Conservation (phyloP, 2,888 invertebrate genomes). For the Sussaba pulchella region DNA sequence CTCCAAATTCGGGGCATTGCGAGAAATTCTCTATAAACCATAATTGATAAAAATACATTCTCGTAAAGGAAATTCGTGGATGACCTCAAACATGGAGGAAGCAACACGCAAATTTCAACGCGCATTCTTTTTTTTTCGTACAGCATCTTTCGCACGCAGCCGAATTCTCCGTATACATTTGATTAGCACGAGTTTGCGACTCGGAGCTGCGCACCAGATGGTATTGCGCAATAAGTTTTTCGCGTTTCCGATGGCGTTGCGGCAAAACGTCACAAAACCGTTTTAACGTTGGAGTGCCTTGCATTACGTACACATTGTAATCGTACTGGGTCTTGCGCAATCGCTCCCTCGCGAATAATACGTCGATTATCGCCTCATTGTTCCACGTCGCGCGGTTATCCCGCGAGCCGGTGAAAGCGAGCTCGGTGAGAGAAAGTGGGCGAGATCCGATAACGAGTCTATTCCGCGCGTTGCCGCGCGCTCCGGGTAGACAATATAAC, state of each 20-base stretch:
- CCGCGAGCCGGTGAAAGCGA: constrained; percentile 68
- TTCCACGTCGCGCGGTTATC: constrained; percentile 43
- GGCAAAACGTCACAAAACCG: constrained; percentile 10
- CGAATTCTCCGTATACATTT: constrained; percentile 13
- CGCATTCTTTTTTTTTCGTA: too few species aligned
- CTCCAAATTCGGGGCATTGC: too few species aligned
- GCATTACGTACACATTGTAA: constrained; percentile 11
- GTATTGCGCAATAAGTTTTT: constrained; percentile 26
- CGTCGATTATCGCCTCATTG: constrained; percentile 71
- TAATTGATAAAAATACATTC: too few species aligned
- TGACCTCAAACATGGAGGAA: too few species aligned
- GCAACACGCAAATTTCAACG: too few species aligned
- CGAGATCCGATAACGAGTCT: constrained; percentile 57
- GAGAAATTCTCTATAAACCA: too few species aligned
- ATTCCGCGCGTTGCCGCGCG: constrained; percentile 33
- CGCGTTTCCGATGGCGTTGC: constrained; percentile 2
- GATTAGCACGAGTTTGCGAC: constrained; percentile 13
- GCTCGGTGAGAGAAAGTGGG: constrained; percentile 62
- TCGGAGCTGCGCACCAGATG: constrained; percentile 62
- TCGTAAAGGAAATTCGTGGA: too few species aligned
- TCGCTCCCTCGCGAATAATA: constrained; percentile 68
- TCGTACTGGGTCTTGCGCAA: constrained; percentile 61
- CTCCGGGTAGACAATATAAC: constrained; percentile 5
- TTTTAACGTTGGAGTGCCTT: not conserved
- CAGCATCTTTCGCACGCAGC: constrained; percentile 38